Percentiles rank a stretch among this genome's conserved stretches.
Evolutionary conservation across 2,888 invertebrate genomes (phyloP).

Genomic region (Drosophila hawaiiensis): DNA sequence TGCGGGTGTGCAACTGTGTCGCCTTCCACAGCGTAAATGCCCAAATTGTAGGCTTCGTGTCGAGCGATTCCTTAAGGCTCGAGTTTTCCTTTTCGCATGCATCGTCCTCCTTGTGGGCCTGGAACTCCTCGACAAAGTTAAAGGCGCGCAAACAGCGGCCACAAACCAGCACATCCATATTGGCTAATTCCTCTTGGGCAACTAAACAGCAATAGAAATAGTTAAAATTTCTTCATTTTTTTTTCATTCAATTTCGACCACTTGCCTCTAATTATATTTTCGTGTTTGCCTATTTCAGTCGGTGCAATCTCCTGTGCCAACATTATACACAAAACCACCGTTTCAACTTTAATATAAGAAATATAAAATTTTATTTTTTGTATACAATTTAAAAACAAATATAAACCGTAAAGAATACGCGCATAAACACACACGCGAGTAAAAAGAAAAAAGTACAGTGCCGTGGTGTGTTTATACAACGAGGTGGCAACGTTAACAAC

Average conservation of each 20-base stretch:
- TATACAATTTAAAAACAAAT: constrained; percentile 59
- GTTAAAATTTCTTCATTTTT: constrained; percentile 16
- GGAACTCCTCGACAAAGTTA: constrained; percentile 92
- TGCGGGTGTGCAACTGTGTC: constrained; percentile 85
- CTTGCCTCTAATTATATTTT: constrained; percentile 88
- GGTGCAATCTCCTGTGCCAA: constrained; percentile 86
- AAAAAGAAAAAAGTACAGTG: constrained; percentile 75
- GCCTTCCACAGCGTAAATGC: constrained; percentile 93
- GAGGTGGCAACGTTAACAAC: constrained; percentile 63
- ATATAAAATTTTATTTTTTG: constrained; percentile 34
- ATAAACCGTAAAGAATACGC: constrained; percentile 49
- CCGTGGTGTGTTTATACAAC: constrained; percentile 68
- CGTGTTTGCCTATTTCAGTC: constrained; percentile 88
- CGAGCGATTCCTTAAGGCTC: constrained; percentile 87
- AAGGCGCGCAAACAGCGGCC: constrained; percentile 93
- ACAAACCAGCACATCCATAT: constrained; percentile 92
- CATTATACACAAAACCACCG: constrained; percentile 76
- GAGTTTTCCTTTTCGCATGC: constrained; percentile 84
- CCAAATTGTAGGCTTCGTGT: constrained; percentile 94
- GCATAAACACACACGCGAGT: constrained; percentile 51
- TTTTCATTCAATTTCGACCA: neutral
- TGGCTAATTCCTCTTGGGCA: constrained; percentile 91
- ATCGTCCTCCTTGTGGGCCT: constrained; percentile 88
- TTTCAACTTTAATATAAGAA: constrained; percentile 29
- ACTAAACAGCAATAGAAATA: constrained; percentile 85